phyloP scores from a whole-genome alignment of 2,888 invertebrate genomes.

The Oxycera nigricornis region DNA sequence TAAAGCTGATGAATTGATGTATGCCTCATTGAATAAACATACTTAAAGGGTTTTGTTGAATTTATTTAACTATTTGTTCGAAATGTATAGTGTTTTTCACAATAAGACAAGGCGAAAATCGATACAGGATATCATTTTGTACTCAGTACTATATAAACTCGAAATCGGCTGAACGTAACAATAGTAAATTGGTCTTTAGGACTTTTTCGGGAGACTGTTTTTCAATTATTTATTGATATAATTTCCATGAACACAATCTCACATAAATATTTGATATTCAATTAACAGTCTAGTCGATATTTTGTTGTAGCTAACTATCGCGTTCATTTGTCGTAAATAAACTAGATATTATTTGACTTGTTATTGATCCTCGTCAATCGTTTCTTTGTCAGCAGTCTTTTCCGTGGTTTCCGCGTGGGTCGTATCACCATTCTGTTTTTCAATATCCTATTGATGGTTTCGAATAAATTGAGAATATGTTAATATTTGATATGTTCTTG shows the following conservation, averaged over 20 bases:
- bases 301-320: neutral
- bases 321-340: neutral
- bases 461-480: too few species aligned
- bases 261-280: neutral
- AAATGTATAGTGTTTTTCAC: neutral
- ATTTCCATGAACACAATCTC: neutral
- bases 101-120: neutral
- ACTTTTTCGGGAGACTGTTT: neutral
- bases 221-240: neutral
- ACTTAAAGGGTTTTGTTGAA: neutral
- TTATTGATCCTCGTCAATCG: conserved; percentile 9
- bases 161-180: neutral
- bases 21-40: neutral
- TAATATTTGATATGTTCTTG: too few species aligned
- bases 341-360: neutral
- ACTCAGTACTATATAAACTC: neutral
- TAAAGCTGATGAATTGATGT: neutral
- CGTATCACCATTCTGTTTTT: conserved; percentile 41
- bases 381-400: conserved; percentile 30
- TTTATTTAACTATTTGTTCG: neutral
- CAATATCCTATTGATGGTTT: too few species aligned
- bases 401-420: conserved; percentile 38
- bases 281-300: conserved; percentile 18
- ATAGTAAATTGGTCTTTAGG: neutral
- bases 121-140: neutral